phyloP scores from a whole-genome alignment of 2,888 invertebrate genomes.

The Gnatocerus cornutus region DNA sequence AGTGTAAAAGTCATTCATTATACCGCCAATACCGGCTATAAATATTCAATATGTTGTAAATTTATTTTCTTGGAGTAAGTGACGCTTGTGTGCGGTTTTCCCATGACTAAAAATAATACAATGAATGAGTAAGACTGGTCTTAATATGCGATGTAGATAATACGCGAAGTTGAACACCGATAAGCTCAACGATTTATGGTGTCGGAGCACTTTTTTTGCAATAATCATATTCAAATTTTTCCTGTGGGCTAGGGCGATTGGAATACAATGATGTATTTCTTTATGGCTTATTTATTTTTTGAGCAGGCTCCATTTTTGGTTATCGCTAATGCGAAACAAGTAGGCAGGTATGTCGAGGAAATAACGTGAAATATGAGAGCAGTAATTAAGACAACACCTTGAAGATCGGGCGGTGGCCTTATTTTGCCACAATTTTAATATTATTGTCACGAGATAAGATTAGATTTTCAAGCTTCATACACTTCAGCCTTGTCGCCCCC shows the following conservation, averaged over 20 bases:
- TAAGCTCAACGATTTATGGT: slow-evolving; percentile 10
- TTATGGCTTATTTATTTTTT: slow-evolving; percentile 13
- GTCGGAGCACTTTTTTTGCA: slow-evolving; percentile 14
- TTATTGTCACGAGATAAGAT: no score
- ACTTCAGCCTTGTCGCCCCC: no score
- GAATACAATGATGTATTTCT: slow-evolving; percentile 34
- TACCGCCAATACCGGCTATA: slow-evolving; percentile 15
- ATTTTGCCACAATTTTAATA: no score
- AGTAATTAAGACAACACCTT: no score
- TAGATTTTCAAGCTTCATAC: no score
- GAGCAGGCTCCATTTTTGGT: slow-evolving; percentile 27
- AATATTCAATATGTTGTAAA: slow-evolving; percentile 34
- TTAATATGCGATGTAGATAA: neutral
- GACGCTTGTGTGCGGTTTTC: slow-evolving; percentile 31
- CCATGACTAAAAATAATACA: slow-evolving; percentile 28
- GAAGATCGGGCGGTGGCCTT: no score
- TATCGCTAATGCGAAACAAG: slow-evolving; percentile 12
- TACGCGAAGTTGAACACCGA: slow-evolving; percentile 2
- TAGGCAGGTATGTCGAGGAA: neutral
- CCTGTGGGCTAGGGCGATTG: slow-evolving; percentile 20
- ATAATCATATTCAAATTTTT: slow-evolving; percentile 29
- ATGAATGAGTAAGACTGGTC: slow-evolving; percentile 12
- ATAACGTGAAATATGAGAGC: no score
- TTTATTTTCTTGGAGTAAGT: slow-evolving; percentile 16
- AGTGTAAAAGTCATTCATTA: slow-evolving; percentile 33